These are phyloP conservation scores for Brachionus plicatilis DNA, from an alignment of 1,140 invertebrate genomes.

Conservation along the genomic window DNA sequence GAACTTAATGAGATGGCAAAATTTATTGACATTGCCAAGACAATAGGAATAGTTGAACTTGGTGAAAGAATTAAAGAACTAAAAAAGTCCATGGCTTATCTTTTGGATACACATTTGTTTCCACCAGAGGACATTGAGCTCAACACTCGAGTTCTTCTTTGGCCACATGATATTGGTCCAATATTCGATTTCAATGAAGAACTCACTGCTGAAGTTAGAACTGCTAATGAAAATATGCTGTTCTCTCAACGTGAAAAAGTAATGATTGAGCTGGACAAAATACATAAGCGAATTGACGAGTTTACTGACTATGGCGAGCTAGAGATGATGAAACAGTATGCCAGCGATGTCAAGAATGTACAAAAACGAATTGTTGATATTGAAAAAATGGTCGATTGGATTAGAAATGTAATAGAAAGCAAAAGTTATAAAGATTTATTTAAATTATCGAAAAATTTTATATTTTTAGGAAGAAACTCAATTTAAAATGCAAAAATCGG, in stretches of 20 bases:
- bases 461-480: slow-evolving; percentile 67
- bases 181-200: slow-evolving; percentile 60
- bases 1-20: slow-evolving; percentile 77
- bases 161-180: slow-evolving; percentile 79
- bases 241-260: slow-evolving; percentile 49
- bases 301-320: slow-evolving; percentile 59
- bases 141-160: slow-evolving; percentile 75
- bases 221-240: slow-evolving; percentile 68
- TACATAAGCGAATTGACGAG: slow-evolving; percentile 64
- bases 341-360: slow-evolving; percentile 65
- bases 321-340: slow-evolving; percentile 57
- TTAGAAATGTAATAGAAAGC: slow-evolving; percentile 62
- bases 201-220: slow-evolving; percentile 47
- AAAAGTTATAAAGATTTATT: background rate
- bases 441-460: background rate
- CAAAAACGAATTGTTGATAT: slow-evolving; percentile 69
- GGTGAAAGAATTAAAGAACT: slow-evolving; percentile 60
- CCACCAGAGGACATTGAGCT: slow-evolving; percentile 72
- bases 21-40: slow-evolving; percentile 64
- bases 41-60: slow-evolving; percentile 60
- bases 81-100: slow-evolving; percentile 67
- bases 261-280: slow-evolving; percentile 64
- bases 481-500: slow-evolving; percentile 70
- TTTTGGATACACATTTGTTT: slow-evolving; percentile 65
- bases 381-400: slow-evolving; percentile 70